Conservation (phyloP, 2,888 invertebrate genomes). For the Hermodice carunculata region DNA sequence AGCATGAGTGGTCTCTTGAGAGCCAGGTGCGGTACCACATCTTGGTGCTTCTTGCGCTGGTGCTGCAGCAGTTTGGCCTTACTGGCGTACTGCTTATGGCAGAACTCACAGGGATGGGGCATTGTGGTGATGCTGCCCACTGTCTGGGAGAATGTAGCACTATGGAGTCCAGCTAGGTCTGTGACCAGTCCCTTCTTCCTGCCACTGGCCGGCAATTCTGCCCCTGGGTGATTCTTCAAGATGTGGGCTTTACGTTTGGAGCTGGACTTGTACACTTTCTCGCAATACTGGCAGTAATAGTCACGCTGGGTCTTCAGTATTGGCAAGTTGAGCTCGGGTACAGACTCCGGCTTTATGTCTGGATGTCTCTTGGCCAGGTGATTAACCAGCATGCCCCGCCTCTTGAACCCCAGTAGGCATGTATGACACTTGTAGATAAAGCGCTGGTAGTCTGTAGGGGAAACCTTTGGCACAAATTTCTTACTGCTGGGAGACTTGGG, state of each 20-base stretch:
- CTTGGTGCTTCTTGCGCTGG: slow-evolving; percentile 71
- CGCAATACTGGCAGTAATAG: slow-evolving; percentile 88
- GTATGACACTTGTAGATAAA: slow-evolving; percentile 83
- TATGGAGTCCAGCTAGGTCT: slow-evolving; percentile 67
- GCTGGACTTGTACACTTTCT: slow-evolving; percentile 83
- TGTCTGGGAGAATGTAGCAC: slow-evolving; percentile 78
- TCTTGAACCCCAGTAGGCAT: slow-evolving; percentile 83
- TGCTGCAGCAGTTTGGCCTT: slow-evolving; percentile 76
- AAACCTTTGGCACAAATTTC: slow-evolving; percentile 23
- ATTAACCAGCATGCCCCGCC: slow-evolving; percentile 86
- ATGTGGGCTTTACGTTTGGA: slow-evolving; percentile 88
- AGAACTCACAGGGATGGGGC: slow-evolving; percentile 82
- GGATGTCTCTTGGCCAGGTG: slow-evolving; percentile 80
- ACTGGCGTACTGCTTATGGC: slow-evolving; percentile 89
- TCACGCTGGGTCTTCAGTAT: slow-evolving; percentile 82
- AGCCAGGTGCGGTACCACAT: slow-evolving; percentile 38
- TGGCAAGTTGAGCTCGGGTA: slow-evolving; percentile 83
- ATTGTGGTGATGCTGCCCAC: slow-evolving; percentile 81
- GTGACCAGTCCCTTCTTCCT: slow-evolving; percentile 68
- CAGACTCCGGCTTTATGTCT: slow-evolving; percentile 76
- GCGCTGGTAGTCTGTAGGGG: slow-evolving; percentile 78
- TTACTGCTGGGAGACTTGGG: not conserved
- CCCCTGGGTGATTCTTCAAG: slow-evolving; percentile 85
- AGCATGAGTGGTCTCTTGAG: no score
- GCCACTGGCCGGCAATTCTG: slow-evolving; percentile 74